Evolutionary conservation across 2,797 vertebrate species (phyloP), one percentile per base, ranked within the genome.

Genomic region (Pagetopsis macropterus): DNA sequence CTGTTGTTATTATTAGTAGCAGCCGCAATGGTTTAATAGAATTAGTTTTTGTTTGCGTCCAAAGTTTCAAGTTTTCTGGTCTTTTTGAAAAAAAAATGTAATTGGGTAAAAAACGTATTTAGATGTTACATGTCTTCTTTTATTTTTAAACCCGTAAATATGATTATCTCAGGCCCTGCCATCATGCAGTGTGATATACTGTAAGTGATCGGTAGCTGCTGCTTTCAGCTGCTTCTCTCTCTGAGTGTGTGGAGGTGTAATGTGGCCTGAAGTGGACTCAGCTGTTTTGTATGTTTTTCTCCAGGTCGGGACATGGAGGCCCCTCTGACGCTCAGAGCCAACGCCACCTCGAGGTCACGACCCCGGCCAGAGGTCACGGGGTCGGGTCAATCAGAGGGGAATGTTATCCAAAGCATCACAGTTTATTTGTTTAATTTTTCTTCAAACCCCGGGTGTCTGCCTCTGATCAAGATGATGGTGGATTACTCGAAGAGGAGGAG

Each of bases 361-460:
- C 94, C 93, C 83, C 79, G 82, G 81, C 72, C 87, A 65, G 78
- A 87, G 93, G 93, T 93, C 90, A 79, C 5, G 9, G 70, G 91
- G 91, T 92, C 86, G 5, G 91, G 90, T 93, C 92, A 88, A 75
- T 87, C 82, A 5, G 88, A 88, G 93, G 92, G 86, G 90, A 94
- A 93, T 88, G 93, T 92, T 94, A 93, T 92, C 92, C 83, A 55
- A 88, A 84, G 90, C 79, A 84, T 87, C 84, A 80, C 69, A 82
- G 92, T 91, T 94, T 95, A 94, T 95, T 95, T 94, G 92, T 92
- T 93, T 94, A 92, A 94, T 95, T 93, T 93, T 89, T 70, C 83
- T 54, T 87, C 78, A 49, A 84, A 87, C 77, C 86, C 86, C 21
- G 61, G 61, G 61, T 85, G 88, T 91, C 88, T 84, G 84, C 90